Conservation (phyloP, 2,113 vertebrate species). For the Potamarius usumacintae region DNA sequence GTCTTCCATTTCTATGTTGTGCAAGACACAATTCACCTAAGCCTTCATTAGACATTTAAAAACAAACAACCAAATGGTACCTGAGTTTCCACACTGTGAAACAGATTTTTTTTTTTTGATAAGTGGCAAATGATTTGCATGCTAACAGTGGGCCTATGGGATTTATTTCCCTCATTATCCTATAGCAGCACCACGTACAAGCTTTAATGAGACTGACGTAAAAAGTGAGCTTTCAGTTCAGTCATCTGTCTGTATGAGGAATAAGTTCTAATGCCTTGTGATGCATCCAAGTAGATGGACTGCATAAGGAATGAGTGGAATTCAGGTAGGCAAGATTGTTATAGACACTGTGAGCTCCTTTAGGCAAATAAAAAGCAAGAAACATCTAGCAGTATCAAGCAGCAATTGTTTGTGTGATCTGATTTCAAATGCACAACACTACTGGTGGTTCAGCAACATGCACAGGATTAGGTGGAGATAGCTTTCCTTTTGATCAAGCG, state of each 20-base stretch:
- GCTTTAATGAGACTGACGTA: constrained; percentile 12
- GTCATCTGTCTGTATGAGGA: not conserved
- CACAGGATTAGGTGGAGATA: constrained; percentile 49
- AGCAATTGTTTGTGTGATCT: constrained; percentile 50
- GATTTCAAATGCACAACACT: constrained; percentile 44
- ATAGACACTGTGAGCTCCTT: constrained; percentile 8
- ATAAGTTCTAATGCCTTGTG: constrained; percentile 12
- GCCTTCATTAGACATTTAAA: constrained; percentile 23
- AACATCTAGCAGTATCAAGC: constrained; percentile 15
- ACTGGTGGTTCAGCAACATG: constrained; percentile 22
- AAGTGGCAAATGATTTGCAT: constrained; percentile 21
- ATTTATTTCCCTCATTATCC: constrained; percentile 11
- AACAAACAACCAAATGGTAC: constrained; percentile 1
- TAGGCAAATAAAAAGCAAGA: constrained; percentile 26
- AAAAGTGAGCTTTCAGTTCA: not conserved
- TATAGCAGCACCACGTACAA: not conserved
- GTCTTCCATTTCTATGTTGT: constrained; percentile 13
- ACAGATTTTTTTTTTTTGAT: constrained; percentile 26
- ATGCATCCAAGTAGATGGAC: not conserved
- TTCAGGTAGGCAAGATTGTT: not conserved
- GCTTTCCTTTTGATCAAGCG: constrained; percentile 51
- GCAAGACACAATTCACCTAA: not conserved
- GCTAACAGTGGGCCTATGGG: not conserved
- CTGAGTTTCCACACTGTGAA: not conserved
- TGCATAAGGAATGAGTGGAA: not conserved